Conservation (phyloP, 2,888 invertebrate genomes). For the Autographa gamma region DNA sequence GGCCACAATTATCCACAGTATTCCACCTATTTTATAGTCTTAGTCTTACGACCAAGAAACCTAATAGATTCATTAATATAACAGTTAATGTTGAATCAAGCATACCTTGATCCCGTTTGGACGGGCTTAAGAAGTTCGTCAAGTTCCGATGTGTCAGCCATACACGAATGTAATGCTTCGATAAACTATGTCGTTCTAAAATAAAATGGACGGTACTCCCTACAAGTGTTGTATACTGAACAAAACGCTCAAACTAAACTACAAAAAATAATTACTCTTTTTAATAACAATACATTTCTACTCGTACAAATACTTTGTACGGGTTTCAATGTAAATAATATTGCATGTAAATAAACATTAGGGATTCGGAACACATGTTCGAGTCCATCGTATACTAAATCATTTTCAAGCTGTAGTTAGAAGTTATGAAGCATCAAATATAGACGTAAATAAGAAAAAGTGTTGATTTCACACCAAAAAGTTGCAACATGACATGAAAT, state of each 20-base stretch:
- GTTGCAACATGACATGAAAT: not conserved
- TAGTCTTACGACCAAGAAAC: constrained; percentile 28
- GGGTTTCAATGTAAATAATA: constrained; percentile 45
- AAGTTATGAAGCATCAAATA: not conserved
- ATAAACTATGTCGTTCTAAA: constrained; percentile 52
- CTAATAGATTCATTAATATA: constrained; percentile 39
- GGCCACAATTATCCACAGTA: constrained; percentile 56
- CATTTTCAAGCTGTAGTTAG: not conserved
- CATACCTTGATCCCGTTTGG: constrained; percentile 60
- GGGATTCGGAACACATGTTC: constrained; percentile 41
- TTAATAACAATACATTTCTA: constrained; percentile 40
- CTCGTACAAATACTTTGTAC: constrained; percentile 33
- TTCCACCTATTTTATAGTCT: constrained; percentile 30
- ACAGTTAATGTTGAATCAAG: constrained; percentile 47
- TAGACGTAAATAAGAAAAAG: not conserved
- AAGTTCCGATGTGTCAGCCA: constrained; percentile 45
- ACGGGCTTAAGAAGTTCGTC: constrained; percentile 63
- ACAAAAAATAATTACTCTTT: constrained; percentile 52
- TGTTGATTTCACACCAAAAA: not conserved
- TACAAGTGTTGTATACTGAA: constrained; percentile 47
- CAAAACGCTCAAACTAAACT: constrained; percentile 52
- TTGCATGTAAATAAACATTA: constrained; percentile 41
- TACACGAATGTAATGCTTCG: constrained; percentile 43
- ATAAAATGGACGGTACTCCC: constrained; percentile 61
- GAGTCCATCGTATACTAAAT: constrained; percentile 23